These are phyloP conservation scores for Lycodopsis pacificus DNA, from an alignment of 2,797 vertebrate species.

Conservation along the genomic window DNA sequence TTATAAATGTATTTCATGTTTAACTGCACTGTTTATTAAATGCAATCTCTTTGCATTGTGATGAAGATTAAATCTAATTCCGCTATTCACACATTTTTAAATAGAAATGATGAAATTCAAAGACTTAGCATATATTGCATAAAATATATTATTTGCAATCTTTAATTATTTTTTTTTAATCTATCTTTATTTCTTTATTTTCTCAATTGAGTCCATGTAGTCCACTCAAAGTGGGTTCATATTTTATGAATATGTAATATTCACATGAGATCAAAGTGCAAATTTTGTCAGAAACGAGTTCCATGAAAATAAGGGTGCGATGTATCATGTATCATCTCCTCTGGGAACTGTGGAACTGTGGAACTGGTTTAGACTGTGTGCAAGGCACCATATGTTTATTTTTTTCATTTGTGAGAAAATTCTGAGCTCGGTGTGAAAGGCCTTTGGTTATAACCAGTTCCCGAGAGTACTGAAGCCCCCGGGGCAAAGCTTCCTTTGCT, in stretches of 20 bases:
- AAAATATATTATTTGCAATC: neutral
- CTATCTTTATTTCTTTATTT: neutral
- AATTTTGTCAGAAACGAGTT: neutral
- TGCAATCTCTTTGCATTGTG: neutral
- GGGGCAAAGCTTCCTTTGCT: slow-evolving; percentile 36
- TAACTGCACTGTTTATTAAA: neutral
- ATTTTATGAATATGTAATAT: neutral
- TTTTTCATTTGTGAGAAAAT: neutral
- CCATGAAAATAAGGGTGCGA: neutral
- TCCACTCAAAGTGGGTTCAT: too few species aligned
- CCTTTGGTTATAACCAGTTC: neutral
- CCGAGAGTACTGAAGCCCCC: slow-evolving; percentile 8
- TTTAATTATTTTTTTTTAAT: neutral
- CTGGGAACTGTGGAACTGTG: neutral
- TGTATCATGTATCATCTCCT: neutral
- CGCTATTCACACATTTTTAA: neutral
- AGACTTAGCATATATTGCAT: neutral
- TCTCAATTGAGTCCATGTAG: neutral
- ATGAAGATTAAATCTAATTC: neutral
- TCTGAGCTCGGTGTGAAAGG: neutral
- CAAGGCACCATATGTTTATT: neutral
- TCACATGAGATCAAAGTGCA: neutral
- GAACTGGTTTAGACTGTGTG: neutral
- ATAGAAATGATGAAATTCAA: neutral
- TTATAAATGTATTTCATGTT: neutral